Conservation (phyloP, 2,888 invertebrate species). For the Hoplodrina blanda region DNA sequence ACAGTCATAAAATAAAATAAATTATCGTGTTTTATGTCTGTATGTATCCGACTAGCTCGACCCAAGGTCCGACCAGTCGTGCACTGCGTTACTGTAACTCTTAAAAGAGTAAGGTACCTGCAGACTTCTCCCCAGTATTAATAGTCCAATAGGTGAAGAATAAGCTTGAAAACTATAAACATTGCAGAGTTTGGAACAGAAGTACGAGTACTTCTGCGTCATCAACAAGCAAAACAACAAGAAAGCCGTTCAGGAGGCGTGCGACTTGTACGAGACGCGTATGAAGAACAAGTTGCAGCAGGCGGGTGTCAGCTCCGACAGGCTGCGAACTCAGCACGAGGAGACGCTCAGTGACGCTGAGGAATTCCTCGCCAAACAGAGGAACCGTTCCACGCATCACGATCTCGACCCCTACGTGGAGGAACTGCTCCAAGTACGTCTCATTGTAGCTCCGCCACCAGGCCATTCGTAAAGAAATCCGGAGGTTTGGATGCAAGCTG, state of each 20-base stretch:
- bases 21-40: background rate
- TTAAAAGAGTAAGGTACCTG: background rate
- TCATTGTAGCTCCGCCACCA: background rate
- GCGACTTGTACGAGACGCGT: constrained; percentile 28
- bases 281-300: constrained; percentile 27
- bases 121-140: background rate
- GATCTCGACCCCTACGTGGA: constrained; percentile 39
- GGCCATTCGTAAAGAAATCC: constrained; percentile 24
- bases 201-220: constrained; percentile 15
- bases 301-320: constrained; percentile 22
- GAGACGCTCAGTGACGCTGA: constrained; percentile 42
- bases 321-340: constrained; percentile 53
- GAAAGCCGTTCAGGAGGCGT: constrained; percentile 35
- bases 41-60: background rate
- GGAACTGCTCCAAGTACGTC: constrained; percentile 47
- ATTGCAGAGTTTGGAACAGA: constrained; percentile 39
- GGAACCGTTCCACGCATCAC: constrained; percentile 34
- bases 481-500: constrained; percentile 27
- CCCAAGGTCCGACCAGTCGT: background rate
- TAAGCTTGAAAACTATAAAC: background rate
- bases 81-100: background rate
- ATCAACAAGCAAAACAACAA: constrained; percentile 45
- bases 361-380: constrained; percentile 35
- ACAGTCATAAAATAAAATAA: background rate
- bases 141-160: constrained; percentile 5